Conservation (phyloP, 2,113 vertebrate species). For the Bos taurus region ARS-UCD2.0 NC_037339.1:37272001-37272500, state of each 20-base stretch:
- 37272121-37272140: fast-evolving
- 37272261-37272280: neutral
- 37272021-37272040: neutral
- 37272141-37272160: fast-evolving
- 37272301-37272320: neutral
- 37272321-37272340: neutral
- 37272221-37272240: neutral
- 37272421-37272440: neutral
- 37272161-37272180: neutral
- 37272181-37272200: neutral
- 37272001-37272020: neutral
- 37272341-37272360: neutral
- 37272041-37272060: neutral
- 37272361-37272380: neutral
- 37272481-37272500: neutral
- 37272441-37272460: neutral
- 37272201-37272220: neutral
- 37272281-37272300: neutral
- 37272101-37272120: neutral
- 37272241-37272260: neutral
- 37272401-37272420: neutral
- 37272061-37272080: neutral
- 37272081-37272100: neutral
- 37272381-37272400: neutral
- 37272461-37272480: neutral